These are phyloP conservation scores for Nycticebus coucang DNA, from an alignment of 2,113 vertebrate species.

Conservation along the genomic window DNA sequence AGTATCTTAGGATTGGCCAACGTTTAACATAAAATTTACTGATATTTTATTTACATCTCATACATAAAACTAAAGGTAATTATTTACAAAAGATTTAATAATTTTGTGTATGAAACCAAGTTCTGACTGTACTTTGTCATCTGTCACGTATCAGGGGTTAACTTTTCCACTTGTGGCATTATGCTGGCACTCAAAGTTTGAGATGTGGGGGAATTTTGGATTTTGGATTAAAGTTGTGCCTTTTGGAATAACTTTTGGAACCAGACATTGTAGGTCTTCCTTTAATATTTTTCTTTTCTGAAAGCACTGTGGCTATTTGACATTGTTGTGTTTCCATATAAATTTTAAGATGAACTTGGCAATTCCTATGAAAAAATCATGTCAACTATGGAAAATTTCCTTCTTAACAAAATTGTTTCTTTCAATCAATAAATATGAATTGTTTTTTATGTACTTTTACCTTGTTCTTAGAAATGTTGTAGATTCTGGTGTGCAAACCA, in stretches of 20 bases:
- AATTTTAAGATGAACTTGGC: not conserved
- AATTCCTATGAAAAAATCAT: not conserved
- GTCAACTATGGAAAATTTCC: not conserved
- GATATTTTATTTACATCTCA: too few species aligned
- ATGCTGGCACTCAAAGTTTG: too few species aligned
- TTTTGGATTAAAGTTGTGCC: not conserved
- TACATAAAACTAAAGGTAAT: too few species aligned
- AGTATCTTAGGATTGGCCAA: too few species aligned
- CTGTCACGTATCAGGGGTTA: too few species aligned
- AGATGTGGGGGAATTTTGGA: too few species aligned
- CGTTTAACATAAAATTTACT: too few species aligned
- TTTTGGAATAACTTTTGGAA: not conserved
- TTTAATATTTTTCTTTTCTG: not conserved
- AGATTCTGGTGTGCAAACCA: not conserved
- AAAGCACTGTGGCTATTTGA: not conserved
- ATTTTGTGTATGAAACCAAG: too few species aligned
- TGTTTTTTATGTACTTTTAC: not conserved
- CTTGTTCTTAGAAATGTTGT: not conserved
- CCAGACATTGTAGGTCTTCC: not conserved
- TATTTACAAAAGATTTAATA: too few species aligned
- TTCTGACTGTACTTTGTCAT: too few species aligned
- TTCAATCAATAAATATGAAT: not conserved
- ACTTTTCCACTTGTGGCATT: too few species aligned
- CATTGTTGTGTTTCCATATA: not conserved
- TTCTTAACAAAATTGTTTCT: not conserved